These are phyloP conservation scores for Cylindroiulus punctatus DNA, from an alignment of 2,888 invertebrate species.

Conservation along the genomic window DNA sequence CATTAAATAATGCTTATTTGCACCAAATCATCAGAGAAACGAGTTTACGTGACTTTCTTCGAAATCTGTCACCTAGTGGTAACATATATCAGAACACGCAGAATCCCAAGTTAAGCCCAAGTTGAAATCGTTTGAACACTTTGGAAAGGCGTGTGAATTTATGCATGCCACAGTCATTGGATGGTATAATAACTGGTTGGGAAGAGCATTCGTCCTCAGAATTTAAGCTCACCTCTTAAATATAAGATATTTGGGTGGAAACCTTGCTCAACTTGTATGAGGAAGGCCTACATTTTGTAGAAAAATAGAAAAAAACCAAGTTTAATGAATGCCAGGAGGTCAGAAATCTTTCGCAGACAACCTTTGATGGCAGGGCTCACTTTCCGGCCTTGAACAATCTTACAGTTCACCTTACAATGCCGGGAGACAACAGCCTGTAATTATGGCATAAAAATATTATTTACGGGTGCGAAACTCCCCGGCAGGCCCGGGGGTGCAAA, in stretches of 20 bases:
- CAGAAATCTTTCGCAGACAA: conserved; percentile 17
- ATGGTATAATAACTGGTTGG: too few relatives aligned
- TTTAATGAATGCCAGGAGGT: conserved; percentile 39
- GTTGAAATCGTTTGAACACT: too few relatives aligned
- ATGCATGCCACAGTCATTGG: too few relatives aligned
- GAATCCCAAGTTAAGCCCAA: too few relatives aligned
- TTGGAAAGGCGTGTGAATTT: too few relatives aligned
- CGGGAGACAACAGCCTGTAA: not conserved
- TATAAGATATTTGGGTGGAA: not conserved
- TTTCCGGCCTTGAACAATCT: conserved; percentile 13
- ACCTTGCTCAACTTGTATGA: not conserved
- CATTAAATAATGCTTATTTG: too few relatives aligned
- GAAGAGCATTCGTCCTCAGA: not conserved
- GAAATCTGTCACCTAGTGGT: too few relatives aligned
- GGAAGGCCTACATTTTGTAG: not conserved
- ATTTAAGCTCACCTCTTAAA: not conserved
- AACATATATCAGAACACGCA: too few relatives aligned
- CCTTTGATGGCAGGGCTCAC: not conserved
- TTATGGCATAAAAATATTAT: conserved; percentile 12
- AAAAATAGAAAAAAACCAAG: not conserved
- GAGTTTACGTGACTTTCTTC: too few relatives aligned
- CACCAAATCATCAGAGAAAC: too few relatives aligned
- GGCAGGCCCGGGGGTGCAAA: not conserved
- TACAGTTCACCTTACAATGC: not conserved
- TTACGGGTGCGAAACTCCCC: conserved; percentile 40